A percentile compares a stretch with the other conserved stretches of the same genome.
Evolutionary conservation across 1,140 invertebrate genomes (phyloP).

Genomic region (Atta colombica): DNA sequence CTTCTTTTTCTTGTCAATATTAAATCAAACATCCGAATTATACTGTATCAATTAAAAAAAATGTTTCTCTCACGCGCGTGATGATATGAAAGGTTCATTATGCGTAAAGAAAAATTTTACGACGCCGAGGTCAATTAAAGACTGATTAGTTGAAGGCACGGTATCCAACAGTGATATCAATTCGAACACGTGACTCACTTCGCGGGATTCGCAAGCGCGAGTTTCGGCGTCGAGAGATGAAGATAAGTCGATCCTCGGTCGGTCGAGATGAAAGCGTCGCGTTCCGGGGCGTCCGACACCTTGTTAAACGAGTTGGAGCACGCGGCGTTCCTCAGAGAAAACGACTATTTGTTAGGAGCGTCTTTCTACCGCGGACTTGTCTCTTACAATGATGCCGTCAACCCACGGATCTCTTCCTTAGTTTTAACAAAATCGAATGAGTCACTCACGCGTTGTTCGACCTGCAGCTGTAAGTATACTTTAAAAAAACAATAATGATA

Average conservation of each 20-base stretch:
- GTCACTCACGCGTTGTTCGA: slow-evolving; percentile 5
- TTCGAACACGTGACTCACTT: slow-evolving; percentile 82
- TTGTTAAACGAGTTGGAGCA: slow-evolving; percentile 83
- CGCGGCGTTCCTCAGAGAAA: slow-evolving; percentile 82
- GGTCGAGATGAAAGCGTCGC: slow-evolving; percentile 83
- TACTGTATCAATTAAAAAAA: background rate
- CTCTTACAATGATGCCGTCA: slow-evolving; percentile 10
- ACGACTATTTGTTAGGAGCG: slow-evolving; percentile 83
- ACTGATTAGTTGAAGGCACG: slow-evolving; percentile 27
- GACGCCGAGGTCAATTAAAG: slow-evolving; percentile 9
- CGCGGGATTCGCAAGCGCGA: slow-evolving; percentile 64
- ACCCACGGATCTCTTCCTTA: slow-evolving; percentile 42
- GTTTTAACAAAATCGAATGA: slow-evolving; percentile 45
- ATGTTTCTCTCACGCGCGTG: too few relatives aligned
- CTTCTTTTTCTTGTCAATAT: background rate
- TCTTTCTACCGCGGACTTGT: slow-evolving; percentile 73
- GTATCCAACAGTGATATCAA: slow-evolving; percentile 78
- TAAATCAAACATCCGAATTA: background rate
- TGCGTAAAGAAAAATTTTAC: background rate
- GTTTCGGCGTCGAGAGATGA: slow-evolving; percentile 81
- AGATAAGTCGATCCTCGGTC: slow-evolving; percentile 83
- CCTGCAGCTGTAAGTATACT: background rate
- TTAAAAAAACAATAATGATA: too few relatives aligned
- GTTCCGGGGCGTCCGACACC: slow-evolving; percentile 83
- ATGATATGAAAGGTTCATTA: background rate